Evolutionary conservation across 64 coral and sea anemone species (phyloP).

Genomic region (Catalaphyllia jardinei): DNA sequence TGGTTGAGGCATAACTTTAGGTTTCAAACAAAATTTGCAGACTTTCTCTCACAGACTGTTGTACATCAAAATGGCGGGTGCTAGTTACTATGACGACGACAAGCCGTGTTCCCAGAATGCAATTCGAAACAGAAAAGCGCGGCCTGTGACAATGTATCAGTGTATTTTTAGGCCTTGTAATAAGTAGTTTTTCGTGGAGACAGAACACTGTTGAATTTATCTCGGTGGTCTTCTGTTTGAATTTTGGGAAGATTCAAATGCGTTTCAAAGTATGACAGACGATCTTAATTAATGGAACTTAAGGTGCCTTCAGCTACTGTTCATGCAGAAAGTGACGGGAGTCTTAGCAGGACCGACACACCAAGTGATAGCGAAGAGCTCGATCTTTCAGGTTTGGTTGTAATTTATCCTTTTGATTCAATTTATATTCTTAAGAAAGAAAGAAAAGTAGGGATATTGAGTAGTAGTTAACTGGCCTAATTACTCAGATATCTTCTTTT

Average conservation of each 20-base stretch:
- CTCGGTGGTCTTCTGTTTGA: too few species aligned
- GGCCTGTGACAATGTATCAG: too few species aligned
- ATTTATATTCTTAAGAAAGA: too few species aligned
- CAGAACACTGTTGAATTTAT: neutral
- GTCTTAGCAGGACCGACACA: constrained; percentile 9
- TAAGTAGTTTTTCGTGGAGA: neutral
- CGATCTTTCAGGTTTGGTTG: neutral
- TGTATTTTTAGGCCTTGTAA: neutral
- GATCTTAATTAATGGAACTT: neutral
- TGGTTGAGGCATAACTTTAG: constrained; percentile 68
- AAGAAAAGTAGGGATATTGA: too few species aligned
- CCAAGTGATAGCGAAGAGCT: constrained; percentile 16
- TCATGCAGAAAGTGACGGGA: neutral
- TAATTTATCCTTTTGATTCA: neutral
- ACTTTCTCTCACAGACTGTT: neutral
- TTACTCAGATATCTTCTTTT: too few species aligned
- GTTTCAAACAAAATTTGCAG: neutral
- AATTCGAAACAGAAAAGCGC: neutral
- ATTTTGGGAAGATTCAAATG: neutral
- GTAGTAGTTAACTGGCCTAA: too few species aligned
- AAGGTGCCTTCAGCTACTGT: neutral
- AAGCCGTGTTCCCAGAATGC: constrained; percentile 31
- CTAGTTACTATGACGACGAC: constrained; percentile 45
- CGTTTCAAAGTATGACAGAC: neutral
- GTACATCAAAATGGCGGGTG: constrained; percentile 41